Evolutionary conservation across 2,113 vertebrate species (phyloP).

Genomic region (Eira barbara): DNA sequence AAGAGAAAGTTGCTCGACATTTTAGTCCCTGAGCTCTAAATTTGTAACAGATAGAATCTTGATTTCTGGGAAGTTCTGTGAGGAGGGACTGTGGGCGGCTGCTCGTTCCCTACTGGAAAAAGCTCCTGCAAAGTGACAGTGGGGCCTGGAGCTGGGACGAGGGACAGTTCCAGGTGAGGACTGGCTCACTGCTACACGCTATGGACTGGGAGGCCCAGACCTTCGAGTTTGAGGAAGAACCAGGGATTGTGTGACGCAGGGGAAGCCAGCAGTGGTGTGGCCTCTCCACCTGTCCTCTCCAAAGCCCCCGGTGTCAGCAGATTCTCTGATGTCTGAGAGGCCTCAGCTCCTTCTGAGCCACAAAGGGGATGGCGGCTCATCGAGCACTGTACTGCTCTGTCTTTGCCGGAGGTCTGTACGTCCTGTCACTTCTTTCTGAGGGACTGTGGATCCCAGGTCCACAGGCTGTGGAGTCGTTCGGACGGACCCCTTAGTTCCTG

Average conservation of each 20-base stretch:
- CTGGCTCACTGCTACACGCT: fast-evolving
- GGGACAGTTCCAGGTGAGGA: neutral
- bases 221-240: neutral
- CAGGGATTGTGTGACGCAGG: neutral
- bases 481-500: neutral
- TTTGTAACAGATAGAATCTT: neutral
- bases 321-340: neutral
- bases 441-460: fast-evolving
- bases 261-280: too few relatives aligned
- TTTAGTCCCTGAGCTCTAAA: neutral
- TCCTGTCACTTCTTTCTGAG: neutral
- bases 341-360: neutral
- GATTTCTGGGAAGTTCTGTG: neutral
- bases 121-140: fast-evolving
- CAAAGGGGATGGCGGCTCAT: too few relatives aligned
- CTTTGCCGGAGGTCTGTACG: neutral
- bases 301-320: neutral
- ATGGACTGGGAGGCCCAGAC: neutral
- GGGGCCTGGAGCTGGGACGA: fast-evolving
- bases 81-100: neutral
- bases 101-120: fast-evolving
- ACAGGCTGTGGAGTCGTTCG: neutral
- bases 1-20: neutral
- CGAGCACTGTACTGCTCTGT: fast-evolving
- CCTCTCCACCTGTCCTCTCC: neutral